Percentiles rank a stretch among this genome's conserved stretches.
These are phyloP conservation scores for Ariolimax columbianus DNA, from an alignment of 2,888 invertebrate species.

Conservation along the genomic window DNA sequence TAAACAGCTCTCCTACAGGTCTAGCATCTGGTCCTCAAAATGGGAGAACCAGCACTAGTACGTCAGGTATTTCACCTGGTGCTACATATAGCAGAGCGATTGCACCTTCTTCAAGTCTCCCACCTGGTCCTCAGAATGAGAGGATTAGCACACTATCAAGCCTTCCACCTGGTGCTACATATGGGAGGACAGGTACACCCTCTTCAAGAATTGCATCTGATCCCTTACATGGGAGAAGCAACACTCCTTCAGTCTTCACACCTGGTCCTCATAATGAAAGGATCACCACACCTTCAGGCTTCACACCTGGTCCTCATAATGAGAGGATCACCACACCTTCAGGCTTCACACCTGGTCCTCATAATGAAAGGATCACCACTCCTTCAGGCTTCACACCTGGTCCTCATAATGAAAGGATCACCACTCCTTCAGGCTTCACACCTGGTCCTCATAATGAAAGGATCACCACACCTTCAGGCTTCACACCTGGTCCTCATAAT, in stretches of 20 bases:
- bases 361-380: too few species aligned
- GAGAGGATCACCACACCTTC: too few species aligned
- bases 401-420: too few species aligned
- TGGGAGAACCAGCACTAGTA: constrained; percentile 31
- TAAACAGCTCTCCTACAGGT: background rate
- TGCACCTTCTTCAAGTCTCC: constrained; percentile 18
- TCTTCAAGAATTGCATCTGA: constrained; percentile 6
- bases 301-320: too few species aligned
- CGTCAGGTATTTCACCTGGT: constrained; percentile 14
- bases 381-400: too few species aligned
- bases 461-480: too few species aligned
- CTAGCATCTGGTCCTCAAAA: constrained; percentile 17
- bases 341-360: too few species aligned
- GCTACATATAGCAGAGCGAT: constrained; percentile 36
- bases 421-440: too few species aligned
- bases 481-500: too few species aligned
- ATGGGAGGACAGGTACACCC: constrained; percentile 42
- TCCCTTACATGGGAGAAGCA: constrained; percentile 38
- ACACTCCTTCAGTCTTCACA: constrained; percentile 10
- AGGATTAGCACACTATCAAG: background rate
- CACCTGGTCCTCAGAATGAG: background rate
- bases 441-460: too few species aligned
- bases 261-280: too few species aligned
- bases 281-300: too few species aligned
- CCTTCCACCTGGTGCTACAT: constrained; percentile 16